Evolutionary conservation across 2,888 invertebrate genomes (phyloP).

Genomic region (Acleris laterana): DNA sequence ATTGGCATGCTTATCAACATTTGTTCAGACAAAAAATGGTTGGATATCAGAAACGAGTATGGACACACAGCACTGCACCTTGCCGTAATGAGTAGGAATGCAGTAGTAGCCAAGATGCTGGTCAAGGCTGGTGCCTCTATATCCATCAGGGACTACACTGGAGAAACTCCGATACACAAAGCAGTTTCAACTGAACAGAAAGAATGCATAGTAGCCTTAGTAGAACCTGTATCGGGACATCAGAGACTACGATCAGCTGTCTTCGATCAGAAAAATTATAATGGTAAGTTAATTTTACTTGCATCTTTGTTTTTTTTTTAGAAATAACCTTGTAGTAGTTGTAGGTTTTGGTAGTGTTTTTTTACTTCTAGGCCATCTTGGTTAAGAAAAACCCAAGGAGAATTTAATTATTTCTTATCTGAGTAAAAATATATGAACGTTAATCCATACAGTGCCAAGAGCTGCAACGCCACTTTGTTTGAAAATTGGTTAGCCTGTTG

Average conservation of each 20-base stretch:
- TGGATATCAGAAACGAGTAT: conserved; percentile 92
- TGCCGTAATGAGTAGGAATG: conserved; percentile 91
- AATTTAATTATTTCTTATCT: too few species aligned
- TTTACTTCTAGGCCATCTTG: too few species aligned
- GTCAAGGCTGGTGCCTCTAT: conserved; percentile 91
- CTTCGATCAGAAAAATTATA: conserved; percentile 93
- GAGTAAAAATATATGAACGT: too few species aligned
- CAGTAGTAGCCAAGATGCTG: conserved; percentile 89
- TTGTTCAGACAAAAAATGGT: conserved; percentile 89
- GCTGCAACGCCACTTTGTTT: too few species aligned
- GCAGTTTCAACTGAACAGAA: conserved; percentile 89
- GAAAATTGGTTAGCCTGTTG: too few species aligned
- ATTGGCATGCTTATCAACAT: conserved; percentile 90
- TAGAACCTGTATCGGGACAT: conserved; percentile 84
- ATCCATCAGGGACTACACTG: conserved; percentile 87
- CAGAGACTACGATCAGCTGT: conserved; percentile 76
- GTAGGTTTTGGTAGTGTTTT: too few species aligned
- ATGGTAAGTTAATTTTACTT: conserved; percentile 86
- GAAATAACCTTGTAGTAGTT: not conserved
- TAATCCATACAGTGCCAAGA: too few species aligned
- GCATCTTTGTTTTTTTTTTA: not conserved
- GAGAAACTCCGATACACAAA: conserved; percentile 94
- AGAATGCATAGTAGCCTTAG: conserved; percentile 89
- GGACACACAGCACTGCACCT: conserved; percentile 94
- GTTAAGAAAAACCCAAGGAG: too few species aligned